These are phyloP conservation scores for Sebastes vulpes DNA, from an alignment of 2,797 vertebrate species.

Conservation along the genomic window DNA sequence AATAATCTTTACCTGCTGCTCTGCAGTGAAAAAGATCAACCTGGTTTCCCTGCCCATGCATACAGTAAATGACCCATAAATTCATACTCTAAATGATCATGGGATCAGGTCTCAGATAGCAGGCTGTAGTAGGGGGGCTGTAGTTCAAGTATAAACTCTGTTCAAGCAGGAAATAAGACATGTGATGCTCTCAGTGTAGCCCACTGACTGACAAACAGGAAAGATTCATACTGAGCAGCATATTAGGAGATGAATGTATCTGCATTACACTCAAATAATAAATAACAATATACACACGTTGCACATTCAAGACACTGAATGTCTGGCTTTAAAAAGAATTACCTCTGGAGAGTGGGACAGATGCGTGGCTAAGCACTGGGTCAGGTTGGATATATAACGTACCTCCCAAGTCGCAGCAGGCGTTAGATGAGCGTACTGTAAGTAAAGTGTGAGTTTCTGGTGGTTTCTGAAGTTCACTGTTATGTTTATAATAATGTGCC, in stretches of 20 bases:
- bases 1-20: conserved; percentile 35
- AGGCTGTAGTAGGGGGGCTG: conserved; percentile 28
- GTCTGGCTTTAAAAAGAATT: conserved; percentile 64
- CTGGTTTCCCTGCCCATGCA: conserved; percentile 11
- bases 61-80: conserved; percentile 12
- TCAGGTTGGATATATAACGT: conserved; percentile 23
- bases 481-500: conserved; percentile 61
- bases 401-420: conserved; percentile 18
- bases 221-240: conserved; percentile 22
- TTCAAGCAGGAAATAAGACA: conserved; percentile 21
- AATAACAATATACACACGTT: conserved; percentile 26
- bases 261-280: conserved; percentile 34
- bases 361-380: conserved; percentile 29
- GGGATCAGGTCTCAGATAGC: conserved; percentile 5
- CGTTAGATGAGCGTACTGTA: conserved; percentile 21
- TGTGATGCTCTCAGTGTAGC: conserved; percentile 4
- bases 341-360: conserved; percentile 56
- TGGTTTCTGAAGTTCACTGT: conserved; percentile 30
- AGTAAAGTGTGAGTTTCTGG: conserved; percentile 15
- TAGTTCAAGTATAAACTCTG: conserved; percentile 16
- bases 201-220: conserved; percentile 43
- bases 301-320: conserved; percentile 64
- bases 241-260: conserved; percentile 48
- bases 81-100: conserved; percentile 1
- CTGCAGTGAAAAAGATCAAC: conserved; percentile 32